These are phyloP conservation scores for Zygothrica quintamaculata DNA, from an alignment of 2,888 invertebrate genomes.

Conservation along the genomic window DNA sequence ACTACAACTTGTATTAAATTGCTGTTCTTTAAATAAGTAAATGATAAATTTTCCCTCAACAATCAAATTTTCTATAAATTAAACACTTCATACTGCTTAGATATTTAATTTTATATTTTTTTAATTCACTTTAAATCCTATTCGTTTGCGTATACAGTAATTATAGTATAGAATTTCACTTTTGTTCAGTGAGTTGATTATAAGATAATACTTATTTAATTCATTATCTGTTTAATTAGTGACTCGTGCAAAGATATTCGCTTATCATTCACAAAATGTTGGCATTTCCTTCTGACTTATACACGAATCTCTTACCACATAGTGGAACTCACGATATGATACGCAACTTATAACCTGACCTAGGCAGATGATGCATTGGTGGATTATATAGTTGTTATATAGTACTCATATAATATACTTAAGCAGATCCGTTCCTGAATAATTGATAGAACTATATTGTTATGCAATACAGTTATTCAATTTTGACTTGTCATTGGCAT, in stretches of 20 bases:
- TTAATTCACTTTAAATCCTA: too few species aligned
- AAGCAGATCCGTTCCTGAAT: not conserved
- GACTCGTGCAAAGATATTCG: constrained; percentile 38
- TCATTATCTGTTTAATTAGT: constrained; percentile 36
- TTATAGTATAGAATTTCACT: too few species aligned
- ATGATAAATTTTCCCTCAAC: too few species aligned
- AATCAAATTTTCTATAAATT: too few species aligned
- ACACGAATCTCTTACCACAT: constrained; percentile 35
- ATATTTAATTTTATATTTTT: too few species aligned
- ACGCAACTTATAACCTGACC: constrained; percentile 1
- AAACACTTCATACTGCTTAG: too few species aligned
- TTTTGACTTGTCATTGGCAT: constrained; percentile 17
- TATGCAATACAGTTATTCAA: constrained; percentile 31
- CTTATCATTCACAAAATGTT: constrained; percentile 3
- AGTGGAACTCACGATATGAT: constrained; percentile 24
- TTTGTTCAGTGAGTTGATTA: too few species aligned
- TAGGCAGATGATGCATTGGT: constrained; percentile 2
- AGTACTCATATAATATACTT: not conserved
- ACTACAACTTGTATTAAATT: too few species aligned
- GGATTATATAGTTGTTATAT: not conserved
- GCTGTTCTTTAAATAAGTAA: too few species aligned
- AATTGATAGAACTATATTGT: not conserved
- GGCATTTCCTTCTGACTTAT: constrained; percentile 33
- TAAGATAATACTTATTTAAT: too few species aligned
- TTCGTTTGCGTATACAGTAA: too few species aligned